Evolutionary conservation across 2,888 invertebrate genomes (phyloP).

Genomic region (Liopterus haemorrhoidalis): DNA sequence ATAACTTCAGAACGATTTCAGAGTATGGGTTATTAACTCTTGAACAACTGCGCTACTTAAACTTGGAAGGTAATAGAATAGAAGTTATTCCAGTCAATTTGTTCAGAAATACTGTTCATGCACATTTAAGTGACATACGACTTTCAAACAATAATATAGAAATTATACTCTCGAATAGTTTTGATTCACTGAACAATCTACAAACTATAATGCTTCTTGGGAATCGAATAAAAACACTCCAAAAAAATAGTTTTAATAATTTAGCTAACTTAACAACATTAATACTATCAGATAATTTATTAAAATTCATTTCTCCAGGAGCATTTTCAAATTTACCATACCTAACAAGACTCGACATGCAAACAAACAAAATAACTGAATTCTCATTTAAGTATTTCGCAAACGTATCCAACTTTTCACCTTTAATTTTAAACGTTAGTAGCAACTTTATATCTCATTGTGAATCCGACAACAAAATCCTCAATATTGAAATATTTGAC

Average conservation of each 20-base stretch:
- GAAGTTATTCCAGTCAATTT: constrained; percentile 62
- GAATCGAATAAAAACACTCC: constrained; percentile 67
- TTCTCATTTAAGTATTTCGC: constrained; percentile 63
- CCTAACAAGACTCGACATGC: constrained; percentile 72
- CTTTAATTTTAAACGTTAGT: constrained; percentile 71
- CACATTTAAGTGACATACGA: constrained; percentile 69
- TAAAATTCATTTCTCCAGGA: constrained; percentile 64
- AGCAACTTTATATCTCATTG: constrained; percentile 56
- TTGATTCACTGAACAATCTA: constrained; percentile 64
- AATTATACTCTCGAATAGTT: constrained; percentile 61
- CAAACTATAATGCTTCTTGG: constrained; percentile 73
- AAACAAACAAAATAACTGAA: constrained; percentile 67
- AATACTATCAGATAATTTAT: constrained; percentile 76
- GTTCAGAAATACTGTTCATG: constrained; percentile 63
- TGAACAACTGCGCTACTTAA: constrained; percentile 69
- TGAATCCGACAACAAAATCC: constrained; percentile 45
- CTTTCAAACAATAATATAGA: constrained; percentile 76
- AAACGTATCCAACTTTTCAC: constrained; percentile 61
- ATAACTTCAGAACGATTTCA: constrained; percentile 70
- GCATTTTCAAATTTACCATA: constrained; percentile 72
- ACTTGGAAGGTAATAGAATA: constrained; percentile 79
- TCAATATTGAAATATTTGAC: constrained; percentile 65
- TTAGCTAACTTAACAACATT: constrained; percentile 73
- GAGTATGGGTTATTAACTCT: constrained; percentile 66
- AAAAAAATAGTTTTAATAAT: constrained; percentile 67